Base-by-base conservation (phyloP, 2,888 invertebrate species). In the Drosophila gaucha region DNA sequence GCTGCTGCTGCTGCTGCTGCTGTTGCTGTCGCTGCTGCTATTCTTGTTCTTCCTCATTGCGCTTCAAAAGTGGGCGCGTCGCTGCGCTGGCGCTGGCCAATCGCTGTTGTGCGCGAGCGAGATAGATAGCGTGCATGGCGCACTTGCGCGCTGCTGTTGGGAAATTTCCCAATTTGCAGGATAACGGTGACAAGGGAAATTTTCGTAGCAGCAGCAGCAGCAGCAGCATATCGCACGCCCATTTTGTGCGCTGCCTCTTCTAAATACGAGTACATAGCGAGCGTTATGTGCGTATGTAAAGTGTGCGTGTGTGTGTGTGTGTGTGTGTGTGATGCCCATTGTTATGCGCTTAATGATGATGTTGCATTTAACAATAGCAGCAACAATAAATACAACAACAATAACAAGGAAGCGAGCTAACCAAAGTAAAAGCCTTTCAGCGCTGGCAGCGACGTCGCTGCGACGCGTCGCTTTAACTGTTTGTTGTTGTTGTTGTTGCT, bases 331-430 rank as follows among this genome's bases (percentile, higher is more conserved):
- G 68, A 64, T 67, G 65, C 57, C 82, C 80, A 86, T 86, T 86
- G 82, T 86, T 83, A 83, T 71, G 83, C 78, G 70, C 78, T 83
- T 86, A 83, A 83, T 86, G 83, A 83, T 83, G 82, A 83, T 83
- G 86, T 83, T 83, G 86, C 83, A 79, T 85, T 80, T 77, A 80
- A 80, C 82, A 85, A 78, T 55, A 71, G 64, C 74, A 73, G 47
- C 62, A 71, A 59, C 71, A 78, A 58, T 35, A 63, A 50, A 54
- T 55, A 57, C 63, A 64, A 24, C 41, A 63, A 54, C 46, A 67
- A 54, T 59, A 59, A 55, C 63, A 41, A 36, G 58, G 43, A 59
- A 43, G 30, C 58, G 52, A 30, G 14, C 47, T 60, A 38, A 49
- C 59, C 46, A 60, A 64, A 58, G 77, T 67, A 79, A 80, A 78